Evolutionary conservation across 2,888 invertebrate species (phyloP).

Genomic region (Parnassius glacialis): DNA sequence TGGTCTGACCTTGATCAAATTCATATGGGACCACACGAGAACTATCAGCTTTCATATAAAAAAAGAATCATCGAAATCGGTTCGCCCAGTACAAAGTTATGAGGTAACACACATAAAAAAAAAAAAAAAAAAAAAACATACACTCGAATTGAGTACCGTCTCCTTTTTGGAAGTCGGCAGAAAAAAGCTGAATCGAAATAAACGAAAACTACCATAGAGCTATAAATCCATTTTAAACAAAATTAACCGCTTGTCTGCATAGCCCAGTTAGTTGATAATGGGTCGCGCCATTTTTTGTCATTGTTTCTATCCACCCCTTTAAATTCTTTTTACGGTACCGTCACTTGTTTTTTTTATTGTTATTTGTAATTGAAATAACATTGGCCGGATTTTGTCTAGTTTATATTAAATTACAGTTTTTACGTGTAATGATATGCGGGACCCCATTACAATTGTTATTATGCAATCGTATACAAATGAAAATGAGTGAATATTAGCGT

Average conservation of each 20-base stretch:
- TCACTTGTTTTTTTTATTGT: constrained; percentile 52
- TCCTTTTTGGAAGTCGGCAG: no score
- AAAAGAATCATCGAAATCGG: no score
- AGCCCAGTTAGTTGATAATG: constrained; percentile 69
- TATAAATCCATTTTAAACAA: constrained; percentile 66
- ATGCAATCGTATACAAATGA: constrained; percentile 62
- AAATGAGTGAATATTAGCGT: constrained; percentile 68
- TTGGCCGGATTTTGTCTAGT: constrained; percentile 75
- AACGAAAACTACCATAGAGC: constrained; percentile 28
- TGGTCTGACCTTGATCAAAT: no score
- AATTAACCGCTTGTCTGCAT: constrained; percentile 71
- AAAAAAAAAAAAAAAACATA: no score
- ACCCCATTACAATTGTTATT: constrained; percentile 56
- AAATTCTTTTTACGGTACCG: constrained; percentile 45
- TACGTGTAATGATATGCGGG: constrained; percentile 76
- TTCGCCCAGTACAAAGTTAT: no score
- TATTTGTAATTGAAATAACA: constrained; percentile 46
- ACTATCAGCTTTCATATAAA: no score
- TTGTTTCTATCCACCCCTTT: constrained; percentile 71
- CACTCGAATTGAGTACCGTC: no score
- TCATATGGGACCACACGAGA: no score
- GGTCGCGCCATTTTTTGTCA: constrained; percentile 54
- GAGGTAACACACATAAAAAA: no score
- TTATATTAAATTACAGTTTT: constrained; percentile 80
- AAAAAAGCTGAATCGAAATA: neutral